phyloP scores from a whole-genome alignment of 2,888 invertebrate genomes.

The Amphipoea lucens region DNA sequence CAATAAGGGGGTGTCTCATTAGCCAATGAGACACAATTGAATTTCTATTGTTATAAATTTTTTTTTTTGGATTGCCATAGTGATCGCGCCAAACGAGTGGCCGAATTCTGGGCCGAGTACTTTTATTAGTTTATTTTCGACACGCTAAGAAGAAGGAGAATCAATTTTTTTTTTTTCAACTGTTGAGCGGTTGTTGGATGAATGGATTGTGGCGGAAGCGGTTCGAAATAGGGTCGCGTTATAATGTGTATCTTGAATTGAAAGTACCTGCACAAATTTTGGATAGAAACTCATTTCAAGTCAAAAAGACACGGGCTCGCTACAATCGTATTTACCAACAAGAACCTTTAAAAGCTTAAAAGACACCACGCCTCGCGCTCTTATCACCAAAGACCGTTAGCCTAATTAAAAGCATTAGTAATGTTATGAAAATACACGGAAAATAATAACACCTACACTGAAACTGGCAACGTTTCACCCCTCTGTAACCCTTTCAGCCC shows the following conservation, averaged over 20 bases:
- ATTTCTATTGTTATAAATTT: too few relatives aligned
- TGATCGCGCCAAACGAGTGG: too few relatives aligned
- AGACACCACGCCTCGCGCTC: not conserved
- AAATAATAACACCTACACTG: slow-evolving; percentile 31
- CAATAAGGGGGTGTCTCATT: too few relatives aligned
- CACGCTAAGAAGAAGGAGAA: too few relatives aligned
- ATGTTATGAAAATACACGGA: slow-evolving; percentile 33
- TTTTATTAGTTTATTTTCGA: too few relatives aligned
- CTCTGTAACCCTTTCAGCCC: not conserved
- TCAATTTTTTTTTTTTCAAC: too few relatives aligned
- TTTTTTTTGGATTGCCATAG: too few relatives aligned
- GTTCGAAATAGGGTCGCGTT: too few relatives aligned
- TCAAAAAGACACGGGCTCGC: not conserved
- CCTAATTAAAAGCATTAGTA: slow-evolving; percentile 43
- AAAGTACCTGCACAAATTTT: not conserved
- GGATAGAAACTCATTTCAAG: not conserved
- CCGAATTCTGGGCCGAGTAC: too few relatives aligned
- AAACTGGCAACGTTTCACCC: slow-evolving; percentile 24
- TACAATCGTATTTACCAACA: not conserved
- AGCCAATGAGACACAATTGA: too few relatives aligned
- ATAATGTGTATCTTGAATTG: not conserved
- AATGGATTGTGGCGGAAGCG: too few relatives aligned
- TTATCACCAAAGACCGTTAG: slow-evolving; percentile 2
- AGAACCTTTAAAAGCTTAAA: not conserved
- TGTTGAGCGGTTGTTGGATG: too few relatives aligned